phyloP scores from a whole-genome alignment of 1,140 invertebrate genomes.

The Delia radicum region DNA sequence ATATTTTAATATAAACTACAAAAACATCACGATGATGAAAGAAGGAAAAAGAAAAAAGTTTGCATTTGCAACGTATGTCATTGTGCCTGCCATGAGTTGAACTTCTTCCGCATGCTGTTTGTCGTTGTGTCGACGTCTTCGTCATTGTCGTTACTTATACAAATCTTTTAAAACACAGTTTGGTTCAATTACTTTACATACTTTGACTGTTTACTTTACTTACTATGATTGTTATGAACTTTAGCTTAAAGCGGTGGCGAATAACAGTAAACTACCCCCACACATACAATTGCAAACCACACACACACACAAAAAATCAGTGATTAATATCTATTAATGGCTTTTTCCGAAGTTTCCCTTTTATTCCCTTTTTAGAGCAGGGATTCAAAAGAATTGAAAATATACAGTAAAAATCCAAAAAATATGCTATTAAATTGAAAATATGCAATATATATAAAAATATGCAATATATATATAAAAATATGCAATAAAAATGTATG shows the following conservation, averaged over 20 bases:
- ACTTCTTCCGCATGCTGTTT: slow-evolving; percentile 20
- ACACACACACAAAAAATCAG: no score
- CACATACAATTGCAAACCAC: neutral
- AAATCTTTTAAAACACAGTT: neutral
- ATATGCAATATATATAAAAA: no score
- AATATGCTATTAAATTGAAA: no score
- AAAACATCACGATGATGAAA: neutral
- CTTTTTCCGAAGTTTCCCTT: neutral
- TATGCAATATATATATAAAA: no score
- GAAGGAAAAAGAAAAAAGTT: neutral
- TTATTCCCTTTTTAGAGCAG: no score
- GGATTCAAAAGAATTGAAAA: no score
- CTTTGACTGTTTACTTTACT: no score
- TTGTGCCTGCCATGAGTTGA: neutral
- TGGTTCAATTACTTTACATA: no score
- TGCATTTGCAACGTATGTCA: neutral
- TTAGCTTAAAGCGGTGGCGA: neutral
- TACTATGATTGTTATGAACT: neutral
- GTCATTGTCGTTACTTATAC: neutral
- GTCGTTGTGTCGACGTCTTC: neutral
- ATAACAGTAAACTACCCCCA: neutral
- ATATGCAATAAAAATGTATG: no score
- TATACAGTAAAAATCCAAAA: no score
- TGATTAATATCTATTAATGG: neutral
- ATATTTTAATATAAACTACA: neutral